Base-by-base conservation (phyloP, 2,888 invertebrate genomes). In the Meganola albula region DNA sequence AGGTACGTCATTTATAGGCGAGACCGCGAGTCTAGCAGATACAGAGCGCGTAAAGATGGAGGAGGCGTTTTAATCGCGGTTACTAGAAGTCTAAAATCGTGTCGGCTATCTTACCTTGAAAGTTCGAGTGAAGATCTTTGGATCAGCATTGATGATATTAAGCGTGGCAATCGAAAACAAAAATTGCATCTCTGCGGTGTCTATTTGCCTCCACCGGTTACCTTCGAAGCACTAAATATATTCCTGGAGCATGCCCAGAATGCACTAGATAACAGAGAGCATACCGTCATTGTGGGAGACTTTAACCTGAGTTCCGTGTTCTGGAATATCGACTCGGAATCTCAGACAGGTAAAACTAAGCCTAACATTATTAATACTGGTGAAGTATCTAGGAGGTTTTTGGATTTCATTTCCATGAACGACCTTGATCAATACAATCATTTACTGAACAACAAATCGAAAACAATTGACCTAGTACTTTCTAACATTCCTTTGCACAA, bases 1-100 rank as follows among this genome's bases (percentile, higher is more conserved):
- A 36, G 31, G 7, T 50, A 45, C 24, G 18, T 13, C n/a, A 41
- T 51, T 7, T 48, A 46, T 25, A 45, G 44, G 16, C 29, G 40
- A 12, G 50, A 48, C 25, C 40, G 47, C 9, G 33, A 35, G 7
- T 12, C 18, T 16, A 27, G 29, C 9, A 29, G 16, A 3, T 27
- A 25, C 6, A 26, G 10, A 13, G 7, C 5, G 2, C 26, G 30
- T 10, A 32, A 20, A 13, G 28, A 32, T 14, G 33, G 33, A 4
- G 36, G 37, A 11, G 37, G 39, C 6, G 30, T 35, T 5, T 9
- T 24, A 10, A 28, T 38, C 8, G 35, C 37, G 2, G 30, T 38
- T 7, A 25, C 33, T 2, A 36, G 12, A 14, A 10, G 21, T 8
- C 12, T 34, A 8, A 16, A 21, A 7, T 36, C 40, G 4, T 10